A percentile compares a stretch with the other conserved stretches of the same genome.
phyloP scores from a whole-genome alignment of 2,113 vertebrate species.

The Misgurnus mizolepis region DNA sequence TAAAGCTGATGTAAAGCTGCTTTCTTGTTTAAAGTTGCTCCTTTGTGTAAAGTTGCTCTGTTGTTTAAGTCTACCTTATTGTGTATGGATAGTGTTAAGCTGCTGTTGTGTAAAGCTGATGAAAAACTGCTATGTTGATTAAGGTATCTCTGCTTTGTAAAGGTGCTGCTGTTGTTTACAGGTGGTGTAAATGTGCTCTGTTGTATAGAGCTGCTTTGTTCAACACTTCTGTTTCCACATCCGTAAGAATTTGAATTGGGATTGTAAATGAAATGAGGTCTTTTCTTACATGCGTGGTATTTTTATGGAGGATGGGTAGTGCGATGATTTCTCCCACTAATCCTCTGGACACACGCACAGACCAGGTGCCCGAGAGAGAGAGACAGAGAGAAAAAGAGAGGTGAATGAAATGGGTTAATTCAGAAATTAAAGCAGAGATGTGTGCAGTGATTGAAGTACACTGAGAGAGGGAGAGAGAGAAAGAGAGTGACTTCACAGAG shows the following conservation, averaged over 20 bases:
- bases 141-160: background rate
- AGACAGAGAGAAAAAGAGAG: conserved; percentile 58
- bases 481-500: conserved; percentile 37
- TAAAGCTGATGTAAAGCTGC: background rate
- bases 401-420: conserved; percentile 30
- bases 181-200: too few species aligned
- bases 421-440: background rate
- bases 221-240: background rate
- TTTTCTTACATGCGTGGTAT: conserved; percentile 2
- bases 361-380: conserved; percentile 64
- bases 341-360: conserved; percentile 73
- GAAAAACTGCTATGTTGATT: background rate
- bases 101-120: too few species aligned
- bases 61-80: background rate
- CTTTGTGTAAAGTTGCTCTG: background rate
- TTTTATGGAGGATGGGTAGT: conserved; percentile 45
- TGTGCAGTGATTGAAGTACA: background rate
- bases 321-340: conserved; percentile 73
- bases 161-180: too few species aligned
- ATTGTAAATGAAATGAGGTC: conserved; percentile 22
- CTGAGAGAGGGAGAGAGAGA: conserved; percentile 45
- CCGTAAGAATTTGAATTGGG: conserved; percentile 34
- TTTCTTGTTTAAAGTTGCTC: background rate
- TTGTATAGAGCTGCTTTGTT: background rate
- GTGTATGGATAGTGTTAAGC: background rate